Base-by-base conservation (phyloP, 1,140 invertebrate species). In the Vanessa tameamea region DNA sequence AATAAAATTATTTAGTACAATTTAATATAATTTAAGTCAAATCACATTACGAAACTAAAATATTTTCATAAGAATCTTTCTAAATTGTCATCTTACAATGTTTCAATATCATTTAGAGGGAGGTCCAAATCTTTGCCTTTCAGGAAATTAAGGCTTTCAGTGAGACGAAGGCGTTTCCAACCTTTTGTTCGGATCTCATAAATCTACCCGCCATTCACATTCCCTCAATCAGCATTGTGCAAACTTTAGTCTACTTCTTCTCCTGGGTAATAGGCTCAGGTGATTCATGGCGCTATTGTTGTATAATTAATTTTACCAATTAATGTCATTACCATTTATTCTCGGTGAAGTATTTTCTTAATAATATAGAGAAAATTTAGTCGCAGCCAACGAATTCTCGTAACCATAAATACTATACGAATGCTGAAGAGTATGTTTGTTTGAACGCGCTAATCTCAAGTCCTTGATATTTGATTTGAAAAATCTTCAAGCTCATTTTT, bases 101-200 rank as follows among this genome's bases (percentile, higher is more conserved):
- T 68, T 73, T 73, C 65, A 73, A 73, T 69, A 73, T 68, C 65
- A 68, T 66, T 57, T 47, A 63, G 64, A 48, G 50, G 23, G 53
- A 50, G n/a, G 47, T 37, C 65, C 47, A 67, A 67, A 73, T 73
- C 65, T 66, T 69, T 69, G 59, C 61, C 69, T 48, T 71, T 51
- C 79, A 86, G 83, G 84, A 86, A 85, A 86, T 85, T 86, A 84
- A 83, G 81, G 79, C 76, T 78, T 84, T 83, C 81, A 81, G 75
- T 71, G 79, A 79, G 77, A 85, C 66, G 70, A 61, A 75, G 77
- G 67, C 74, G 77, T 70, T 65, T 67, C 67, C 67, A 59, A 63
- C 69, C 76, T 69, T 78, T 80, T 79, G 78, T 79, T 74, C 69
- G 31, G 59, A 9, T 59, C 23, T 57, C 75, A 79, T 79, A 78